phyloP scores from a whole-genome alignment of 2,888 invertebrate species.

The Drosophila tanythrix region DNA sequence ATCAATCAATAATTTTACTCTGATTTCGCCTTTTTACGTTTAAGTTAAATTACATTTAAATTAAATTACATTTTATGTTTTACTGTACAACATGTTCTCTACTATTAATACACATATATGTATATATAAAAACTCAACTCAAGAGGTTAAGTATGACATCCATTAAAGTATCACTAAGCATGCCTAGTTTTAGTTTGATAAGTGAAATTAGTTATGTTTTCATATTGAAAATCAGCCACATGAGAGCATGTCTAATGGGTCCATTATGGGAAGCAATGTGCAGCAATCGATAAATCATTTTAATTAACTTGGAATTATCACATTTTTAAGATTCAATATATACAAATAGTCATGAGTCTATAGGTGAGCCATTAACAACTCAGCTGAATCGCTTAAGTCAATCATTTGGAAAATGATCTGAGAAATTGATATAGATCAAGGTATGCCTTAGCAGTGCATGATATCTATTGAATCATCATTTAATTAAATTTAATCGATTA shows the following conservation, averaged over 20 bases:
- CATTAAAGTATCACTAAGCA: slow-evolving; percentile 29
- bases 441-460: neutral
- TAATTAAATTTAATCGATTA: neutral
- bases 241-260: slow-evolving; percentile 29
- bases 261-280: slow-evolving; percentile 5
- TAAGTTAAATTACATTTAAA: slow-evolving; percentile 21
- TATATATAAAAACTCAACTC: slow-evolving; percentile 14
- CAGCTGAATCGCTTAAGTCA: neutral
- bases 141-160: slow-evolving; percentile 54
- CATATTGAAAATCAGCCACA: neutral
- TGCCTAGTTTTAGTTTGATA: slow-evolving; percentile 38
- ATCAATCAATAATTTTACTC: slow-evolving; percentile 16
- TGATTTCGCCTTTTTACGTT: slow-evolving; percentile 35
- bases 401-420: neutral
- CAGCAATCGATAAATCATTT: neutral
- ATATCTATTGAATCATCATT: slow-evolving; percentile 1
- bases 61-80: slow-evolving; percentile 1
- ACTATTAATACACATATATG: slow-evolving; percentile 12
- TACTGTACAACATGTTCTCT: slow-evolving; percentile 21
- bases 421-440: neutral
- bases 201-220: slow-evolving; percentile 12
- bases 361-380: neutral
- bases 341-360: neutral
- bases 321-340: neutral
- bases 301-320: neutral